Evolutionary conservation across 1,140 invertebrate genomes (phyloP).

Genomic region (Carposina sasakii): DNA sequence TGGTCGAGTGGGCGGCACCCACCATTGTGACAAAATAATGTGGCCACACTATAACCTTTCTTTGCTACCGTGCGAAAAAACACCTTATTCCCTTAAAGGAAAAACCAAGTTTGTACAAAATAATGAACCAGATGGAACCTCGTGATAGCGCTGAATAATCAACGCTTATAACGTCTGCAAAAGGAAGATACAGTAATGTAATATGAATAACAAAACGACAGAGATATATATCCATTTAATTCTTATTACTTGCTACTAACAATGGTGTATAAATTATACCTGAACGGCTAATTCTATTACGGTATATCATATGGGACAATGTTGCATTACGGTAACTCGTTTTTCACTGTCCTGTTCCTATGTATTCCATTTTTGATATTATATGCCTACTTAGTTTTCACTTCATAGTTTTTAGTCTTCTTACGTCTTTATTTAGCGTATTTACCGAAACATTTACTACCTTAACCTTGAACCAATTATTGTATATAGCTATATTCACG

Average conservation of each 20-base stretch:
- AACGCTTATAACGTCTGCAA: conserved; percentile 70
- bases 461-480: too few species aligned
- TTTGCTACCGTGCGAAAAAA: conserved; percentile 31
- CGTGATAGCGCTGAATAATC: conserved; percentile 68
- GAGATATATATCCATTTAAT: conserved; percentile 67
- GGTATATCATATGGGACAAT: conserved; percentile 22
- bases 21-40: conserved; percentile 71
- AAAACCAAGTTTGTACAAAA: conserved; percentile 31
- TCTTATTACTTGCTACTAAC: conserved; percentile 56
- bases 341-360: too few species aligned
- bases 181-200: conserved; percentile 71
- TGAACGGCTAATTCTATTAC: conserved; percentile 23
- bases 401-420: too few species aligned
- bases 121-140: conserved; percentile 52
- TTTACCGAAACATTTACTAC: too few species aligned
- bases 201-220: conserved; percentile 71
- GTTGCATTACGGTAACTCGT: conserved; percentile 10
- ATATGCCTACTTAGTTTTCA: too few species aligned
- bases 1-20: conserved; percentile 55
- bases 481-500: too few species aligned
- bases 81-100: conserved; percentile 34
- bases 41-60: conserved; percentile 57
- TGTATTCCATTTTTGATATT: too few species aligned
- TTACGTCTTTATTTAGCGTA: too few species aligned
- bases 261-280: conserved; percentile 50